Base-by-base conservation (phyloP, 2,888 invertebrate species). In the Hirudinaria manillensis region DNA sequence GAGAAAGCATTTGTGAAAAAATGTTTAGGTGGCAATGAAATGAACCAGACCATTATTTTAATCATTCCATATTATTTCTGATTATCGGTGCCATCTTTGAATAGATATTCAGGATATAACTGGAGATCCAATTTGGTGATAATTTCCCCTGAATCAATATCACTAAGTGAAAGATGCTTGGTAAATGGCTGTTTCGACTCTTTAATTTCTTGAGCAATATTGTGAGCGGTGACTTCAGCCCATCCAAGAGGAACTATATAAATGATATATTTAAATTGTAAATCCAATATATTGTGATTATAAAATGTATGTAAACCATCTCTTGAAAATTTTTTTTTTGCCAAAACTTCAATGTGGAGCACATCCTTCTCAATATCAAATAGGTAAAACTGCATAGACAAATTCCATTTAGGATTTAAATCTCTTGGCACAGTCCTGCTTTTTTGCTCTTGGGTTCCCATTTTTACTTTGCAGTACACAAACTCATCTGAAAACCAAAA, bases 351-450 rank as follows among this genome's bases (percentile, higher is more conserved):
- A 78, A 91, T 88, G 80, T 89, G 89, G 19, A 91, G 86, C 32
- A 89, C 88, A 82, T 91, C 91, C 81, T 90, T 89, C 68, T 88
- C 83, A 3, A 91, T 83, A 83, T 91, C 90, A 81, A 89, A 89
- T 70, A 91, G 88, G 78, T 89, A 88, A 83, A 91, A 91, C 85
- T 91, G 91, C 91, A 91, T 91, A 70, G 90, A 89, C 74, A 89
- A 87, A 83, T 91, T 90, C 91, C 91, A 91, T 77, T 89, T 86
- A 19, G 91, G 89, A 82, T 88, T 88, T 51, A 88, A 86, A 34
- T 89, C 89, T 76, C 88, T 88, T 27, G 88, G 87, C 32, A 90
- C 87, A 55, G 87, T 87, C 76, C 88, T 88, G 0, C 91, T 91
- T 80, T 88, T 87, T 81, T 90, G 89, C 81, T 89, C 89, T 85